Conservation (phyloP, 2,113 vertebrate species). For the Sula dactylatra region DNA sequence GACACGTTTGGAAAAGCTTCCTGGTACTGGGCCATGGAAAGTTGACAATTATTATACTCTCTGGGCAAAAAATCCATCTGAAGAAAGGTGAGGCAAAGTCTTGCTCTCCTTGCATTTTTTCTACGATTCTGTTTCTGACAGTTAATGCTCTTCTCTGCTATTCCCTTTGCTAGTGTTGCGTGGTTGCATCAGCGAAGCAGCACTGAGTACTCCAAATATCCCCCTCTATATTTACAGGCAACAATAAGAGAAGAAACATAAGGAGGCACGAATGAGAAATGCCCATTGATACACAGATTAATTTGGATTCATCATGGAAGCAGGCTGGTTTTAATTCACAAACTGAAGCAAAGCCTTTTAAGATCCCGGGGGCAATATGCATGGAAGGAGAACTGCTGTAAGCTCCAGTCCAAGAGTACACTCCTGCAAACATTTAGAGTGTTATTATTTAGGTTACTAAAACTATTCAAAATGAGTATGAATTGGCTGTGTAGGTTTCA, state of each 20-base stretch:
- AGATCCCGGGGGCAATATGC: accelerated
- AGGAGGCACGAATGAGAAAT: not conserved
- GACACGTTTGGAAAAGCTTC: not conserved
- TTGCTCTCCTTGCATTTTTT: not conserved
- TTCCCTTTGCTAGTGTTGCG: not conserved
- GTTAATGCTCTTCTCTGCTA: not conserved
- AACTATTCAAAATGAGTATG: not conserved
- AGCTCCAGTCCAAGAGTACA: not conserved
- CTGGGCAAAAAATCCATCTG: accelerated
- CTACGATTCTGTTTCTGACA: not conserved
- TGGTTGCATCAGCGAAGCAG: not conserved
- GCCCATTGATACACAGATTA: not conserved
- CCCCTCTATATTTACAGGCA: not conserved
- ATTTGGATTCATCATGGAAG: not conserved
- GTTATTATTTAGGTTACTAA: not conserved
- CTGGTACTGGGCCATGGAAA: not conserved
- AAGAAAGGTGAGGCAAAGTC: not conserved
- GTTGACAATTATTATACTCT: not conserved
- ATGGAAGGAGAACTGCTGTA: not conserved
- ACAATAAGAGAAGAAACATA: not conserved
- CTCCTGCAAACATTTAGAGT: not conserved
- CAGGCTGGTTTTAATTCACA: not conserved
- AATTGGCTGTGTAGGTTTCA: not conserved
- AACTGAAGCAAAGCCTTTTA: not conserved
- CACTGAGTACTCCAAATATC: not conserved